These are phyloP conservation scores for Stigmatopora argus DNA, from an alignment of 2,113 vertebrate genomes.

Conservation along the genomic window DNA sequence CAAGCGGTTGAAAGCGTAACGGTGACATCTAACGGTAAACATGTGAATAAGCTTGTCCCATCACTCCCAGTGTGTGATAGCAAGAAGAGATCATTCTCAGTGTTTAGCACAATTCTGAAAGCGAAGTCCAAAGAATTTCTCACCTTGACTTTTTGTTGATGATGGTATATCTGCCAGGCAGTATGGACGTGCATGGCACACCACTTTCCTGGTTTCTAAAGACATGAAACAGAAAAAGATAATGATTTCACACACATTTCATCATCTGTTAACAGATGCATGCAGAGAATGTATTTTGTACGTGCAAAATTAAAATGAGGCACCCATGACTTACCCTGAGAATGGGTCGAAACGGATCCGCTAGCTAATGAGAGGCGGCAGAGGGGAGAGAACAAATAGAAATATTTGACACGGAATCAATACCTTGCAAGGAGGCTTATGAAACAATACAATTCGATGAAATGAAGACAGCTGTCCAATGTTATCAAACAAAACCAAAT, in stretches of 20 bases:
- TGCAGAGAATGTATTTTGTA: background rate
- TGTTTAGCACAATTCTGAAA: background rate
- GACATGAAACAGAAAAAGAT: slow-evolving; percentile 16
- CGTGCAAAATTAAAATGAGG: slow-evolving; percentile 16
- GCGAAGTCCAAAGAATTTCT: slow-evolving; percentile 59
- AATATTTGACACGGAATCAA: slow-evolving; percentile 71
- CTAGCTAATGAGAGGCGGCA: slow-evolving; percentile 80
- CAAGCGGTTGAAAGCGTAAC: no score
- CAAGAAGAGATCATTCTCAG: no score
- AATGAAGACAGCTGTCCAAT: background rate
- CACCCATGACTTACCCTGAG: slow-evolving; percentile 82
- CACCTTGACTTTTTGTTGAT: slow-evolving; percentile 98
- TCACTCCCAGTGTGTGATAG: no score
- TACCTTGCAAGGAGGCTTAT: background rate
- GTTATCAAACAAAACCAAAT: no score
- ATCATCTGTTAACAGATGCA: background rate
- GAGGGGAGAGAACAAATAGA: slow-evolving; percentile 68
- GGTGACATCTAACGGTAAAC: no score
- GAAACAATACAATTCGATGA: background rate
- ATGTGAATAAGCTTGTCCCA: no score
- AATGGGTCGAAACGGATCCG: slow-evolving; percentile 97
- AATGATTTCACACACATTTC: background rate
- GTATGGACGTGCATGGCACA: slow-evolving; percentile 97
- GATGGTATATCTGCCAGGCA: slow-evolving; percentile 97
- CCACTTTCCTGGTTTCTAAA: slow-evolving; percentile 97